Conservation (phyloP, 1,140 invertebrate genomes). For the Popillia japonica region DNA sequence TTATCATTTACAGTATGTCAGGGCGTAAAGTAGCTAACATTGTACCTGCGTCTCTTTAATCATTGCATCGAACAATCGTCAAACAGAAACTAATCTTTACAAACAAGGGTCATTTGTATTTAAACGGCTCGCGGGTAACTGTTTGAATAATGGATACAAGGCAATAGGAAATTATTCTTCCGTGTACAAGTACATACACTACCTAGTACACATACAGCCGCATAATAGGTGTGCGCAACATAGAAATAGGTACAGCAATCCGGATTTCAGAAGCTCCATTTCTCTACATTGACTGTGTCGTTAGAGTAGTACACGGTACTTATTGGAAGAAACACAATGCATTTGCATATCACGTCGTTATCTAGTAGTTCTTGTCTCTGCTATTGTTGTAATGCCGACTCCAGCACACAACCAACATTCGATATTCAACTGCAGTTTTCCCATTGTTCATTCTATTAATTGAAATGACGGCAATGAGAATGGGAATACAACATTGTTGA, state of each 20-base stretch:
- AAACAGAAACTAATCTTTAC: constrained; percentile 15
- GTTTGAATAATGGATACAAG: constrained; percentile 14
- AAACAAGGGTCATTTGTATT: constrained; percentile 11
- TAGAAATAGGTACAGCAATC: neutral
- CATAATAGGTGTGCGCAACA: neutral
- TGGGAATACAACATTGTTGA: neutral
- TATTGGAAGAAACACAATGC: constrained; percentile 12
- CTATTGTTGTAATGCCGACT: neutral
- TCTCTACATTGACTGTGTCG: neutral
- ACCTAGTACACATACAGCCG: neutral
- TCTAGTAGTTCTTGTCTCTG: constrained; percentile 10
- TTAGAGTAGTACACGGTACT: neutral
- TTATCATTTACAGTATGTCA: neutral
- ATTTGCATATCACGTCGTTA: constrained; percentile 11
- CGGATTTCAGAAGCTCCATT: neutral
- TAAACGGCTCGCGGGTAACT: neutral
- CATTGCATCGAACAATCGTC: neutral
- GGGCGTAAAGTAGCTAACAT: neutral
- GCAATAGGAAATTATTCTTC: constrained; percentile 15
- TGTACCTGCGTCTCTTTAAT: neutral
- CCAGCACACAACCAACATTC: neutral
- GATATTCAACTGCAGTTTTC: constrained; percentile 10
- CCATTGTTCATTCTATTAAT: constrained; percentile 15
- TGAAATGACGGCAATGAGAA: neutral
- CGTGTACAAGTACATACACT: neutral